Conservation (phyloP, 2,113 vertebrate species). For the Sus scrofa region DNA sequence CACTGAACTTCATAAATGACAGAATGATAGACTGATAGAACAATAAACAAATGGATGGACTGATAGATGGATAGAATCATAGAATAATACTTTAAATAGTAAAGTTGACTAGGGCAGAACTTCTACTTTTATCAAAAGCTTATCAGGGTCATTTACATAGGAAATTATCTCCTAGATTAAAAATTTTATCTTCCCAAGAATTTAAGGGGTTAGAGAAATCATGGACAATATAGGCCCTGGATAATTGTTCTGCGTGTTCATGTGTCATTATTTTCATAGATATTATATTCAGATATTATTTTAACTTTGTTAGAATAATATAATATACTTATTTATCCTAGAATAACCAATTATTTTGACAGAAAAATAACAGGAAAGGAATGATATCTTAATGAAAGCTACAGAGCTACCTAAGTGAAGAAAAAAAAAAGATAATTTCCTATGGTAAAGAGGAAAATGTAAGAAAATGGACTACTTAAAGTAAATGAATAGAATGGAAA, state of each 20-base stretch:
- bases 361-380: not conserved
- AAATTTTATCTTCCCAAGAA: not conserved
- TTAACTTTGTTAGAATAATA: not conserved
- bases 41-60: not conserved
- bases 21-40: not conserved
- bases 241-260: not conserved
- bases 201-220: not conserved
- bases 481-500: not conserved
- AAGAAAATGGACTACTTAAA: not conserved
- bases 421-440: not conserved
- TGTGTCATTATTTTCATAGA: not conserved
- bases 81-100: not conserved
- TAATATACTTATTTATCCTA: not conserved
- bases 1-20: not conserved
- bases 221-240: not conserved
- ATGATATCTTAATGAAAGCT: not conserved
- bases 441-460: not conserved
- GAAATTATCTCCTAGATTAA: not conserved
- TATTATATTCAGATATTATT: not conserved
- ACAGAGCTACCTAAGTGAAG: not conserved
- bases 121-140: not conserved
- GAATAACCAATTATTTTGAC: not conserved
- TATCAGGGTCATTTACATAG: not conserved
- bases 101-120: not conserved
- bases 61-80: not conserved